A percentile compares a stretch with the other conserved stretches of the same genome.
Conservation (phyloP, 2,113 vertebrate genomes). For the Rynchops niger region DNA sequence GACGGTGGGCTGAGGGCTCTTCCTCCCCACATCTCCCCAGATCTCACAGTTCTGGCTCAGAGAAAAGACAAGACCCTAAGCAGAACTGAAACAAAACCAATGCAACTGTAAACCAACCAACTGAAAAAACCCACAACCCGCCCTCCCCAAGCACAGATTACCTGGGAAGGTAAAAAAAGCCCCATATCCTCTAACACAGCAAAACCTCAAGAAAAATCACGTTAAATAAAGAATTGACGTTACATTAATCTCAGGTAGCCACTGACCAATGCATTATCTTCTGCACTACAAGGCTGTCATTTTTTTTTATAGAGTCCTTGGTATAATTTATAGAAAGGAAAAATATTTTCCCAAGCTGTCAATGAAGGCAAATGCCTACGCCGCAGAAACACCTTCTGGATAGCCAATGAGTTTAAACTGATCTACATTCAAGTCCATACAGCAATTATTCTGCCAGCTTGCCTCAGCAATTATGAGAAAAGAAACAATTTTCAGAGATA, state of each 20-base stretch:
- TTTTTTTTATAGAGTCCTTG: not conserved
- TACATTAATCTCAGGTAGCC: not conserved
- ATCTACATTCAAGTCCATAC: conserved; percentile 1
- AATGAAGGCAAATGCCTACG: not conserved
- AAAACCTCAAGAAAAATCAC: not conserved
- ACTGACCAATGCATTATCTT: not conserved
- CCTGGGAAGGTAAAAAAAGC: not conserved
- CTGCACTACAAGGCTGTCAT: not conserved
- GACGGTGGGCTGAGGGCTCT: not conserved
- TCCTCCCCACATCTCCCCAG: not conserved
- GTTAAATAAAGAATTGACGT: not conserved
- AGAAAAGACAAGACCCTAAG: not conserved
- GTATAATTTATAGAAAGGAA: not conserved
- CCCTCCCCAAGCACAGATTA: not conserved
- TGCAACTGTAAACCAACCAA: not conserved
- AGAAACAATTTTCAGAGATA: conserved; percentile 42
- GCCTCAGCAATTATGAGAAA: conserved; percentile 18
- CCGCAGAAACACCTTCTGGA: not conserved
- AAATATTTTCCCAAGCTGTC: not conserved
- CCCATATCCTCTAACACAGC: not conserved
- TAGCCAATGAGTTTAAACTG: not conserved
- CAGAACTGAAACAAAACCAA: not conserved
- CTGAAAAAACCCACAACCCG: not conserved
- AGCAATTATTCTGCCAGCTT: conserved; percentile 3
- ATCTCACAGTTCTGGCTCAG: not conserved